phyloP scores from a whole-genome alignment of 2,113 vertebrate species.

The Rhinolophus ferrumequinum region DNA sequence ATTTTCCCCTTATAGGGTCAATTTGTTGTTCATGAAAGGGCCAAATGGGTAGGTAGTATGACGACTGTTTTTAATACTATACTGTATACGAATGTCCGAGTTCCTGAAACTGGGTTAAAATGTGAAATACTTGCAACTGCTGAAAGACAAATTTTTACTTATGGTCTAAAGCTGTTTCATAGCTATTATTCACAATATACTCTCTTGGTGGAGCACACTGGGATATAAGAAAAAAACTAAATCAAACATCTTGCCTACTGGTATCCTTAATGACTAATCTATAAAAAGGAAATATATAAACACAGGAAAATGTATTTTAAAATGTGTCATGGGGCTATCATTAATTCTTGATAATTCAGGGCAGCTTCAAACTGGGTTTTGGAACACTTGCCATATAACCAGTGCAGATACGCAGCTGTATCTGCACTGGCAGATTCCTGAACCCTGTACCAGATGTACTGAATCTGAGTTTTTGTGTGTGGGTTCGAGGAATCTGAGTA shows the following conservation, averaged over 20 bases:
- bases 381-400: background rate
- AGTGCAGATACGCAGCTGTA: too few species aligned
- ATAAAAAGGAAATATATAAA: constrained; percentile 6
- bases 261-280: background rate
- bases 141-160: constrained; percentile 24
- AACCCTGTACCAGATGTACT: background rate
- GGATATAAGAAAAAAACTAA: background rate
- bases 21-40: constrained; percentile 1
- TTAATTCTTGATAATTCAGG: background rate
- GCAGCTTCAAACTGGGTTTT: background rate
- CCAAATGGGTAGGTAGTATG: background rate
- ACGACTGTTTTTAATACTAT: background rate
- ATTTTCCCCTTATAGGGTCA: background rate
- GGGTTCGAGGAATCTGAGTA: background rate
- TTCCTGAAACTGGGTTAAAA: background rate
- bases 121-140: background rate
- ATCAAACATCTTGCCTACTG: background rate
- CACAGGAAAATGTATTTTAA: background rate
- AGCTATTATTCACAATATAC: background rate
- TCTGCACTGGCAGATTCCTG: background rate
- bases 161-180: background rate
- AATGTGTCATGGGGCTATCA: background rate
- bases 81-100: background rate
- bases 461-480: background rate
- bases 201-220: background rate